phyloP scores from a whole-genome alignment of 2,797 vertebrate genomes.

The Neopelma chrysocephalum region DNA sequence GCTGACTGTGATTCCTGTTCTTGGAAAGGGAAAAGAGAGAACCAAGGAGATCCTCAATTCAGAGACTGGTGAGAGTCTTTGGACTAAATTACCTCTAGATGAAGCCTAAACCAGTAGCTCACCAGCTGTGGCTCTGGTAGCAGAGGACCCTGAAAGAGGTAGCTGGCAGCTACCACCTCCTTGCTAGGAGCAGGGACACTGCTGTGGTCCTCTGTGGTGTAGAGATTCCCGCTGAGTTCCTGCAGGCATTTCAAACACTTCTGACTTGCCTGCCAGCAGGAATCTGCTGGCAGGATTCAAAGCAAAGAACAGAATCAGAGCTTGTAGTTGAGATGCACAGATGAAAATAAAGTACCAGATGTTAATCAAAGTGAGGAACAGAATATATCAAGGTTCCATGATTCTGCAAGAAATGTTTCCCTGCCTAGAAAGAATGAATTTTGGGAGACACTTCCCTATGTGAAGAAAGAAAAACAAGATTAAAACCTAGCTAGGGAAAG shows the following conservation, averaged over 20 bases:
- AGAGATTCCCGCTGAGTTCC: background rate
- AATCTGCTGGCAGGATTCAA: background rate
- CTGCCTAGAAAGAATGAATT: background rate
- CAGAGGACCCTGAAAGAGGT: background rate
- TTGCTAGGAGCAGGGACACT: fast-evolving
- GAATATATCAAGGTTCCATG: background rate
- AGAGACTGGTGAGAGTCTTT: background rate
- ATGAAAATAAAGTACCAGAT: background rate
- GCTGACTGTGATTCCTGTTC: background rate
- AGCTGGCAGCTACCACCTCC: background rate
- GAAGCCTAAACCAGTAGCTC: background rate
- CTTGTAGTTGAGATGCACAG: background rate
- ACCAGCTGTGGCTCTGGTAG: background rate
- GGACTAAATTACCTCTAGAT: background rate
- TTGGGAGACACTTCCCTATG: background rate
- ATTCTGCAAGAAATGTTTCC: background rate
- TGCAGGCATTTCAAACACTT: background rate
- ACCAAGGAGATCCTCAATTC: background rate
- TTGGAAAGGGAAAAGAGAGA: background rate
- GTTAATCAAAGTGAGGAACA: background rate
- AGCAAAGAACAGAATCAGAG: background rate
- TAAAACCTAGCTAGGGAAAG: background rate
- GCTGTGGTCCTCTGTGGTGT: background rate
- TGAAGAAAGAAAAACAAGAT: background rate
- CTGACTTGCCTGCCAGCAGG: background rate